These are phyloP conservation scores for Lasioglossum marginatum DNA, from an alignment of 2,888 invertebrate genomes.

Conservation along the genomic window DNA sequence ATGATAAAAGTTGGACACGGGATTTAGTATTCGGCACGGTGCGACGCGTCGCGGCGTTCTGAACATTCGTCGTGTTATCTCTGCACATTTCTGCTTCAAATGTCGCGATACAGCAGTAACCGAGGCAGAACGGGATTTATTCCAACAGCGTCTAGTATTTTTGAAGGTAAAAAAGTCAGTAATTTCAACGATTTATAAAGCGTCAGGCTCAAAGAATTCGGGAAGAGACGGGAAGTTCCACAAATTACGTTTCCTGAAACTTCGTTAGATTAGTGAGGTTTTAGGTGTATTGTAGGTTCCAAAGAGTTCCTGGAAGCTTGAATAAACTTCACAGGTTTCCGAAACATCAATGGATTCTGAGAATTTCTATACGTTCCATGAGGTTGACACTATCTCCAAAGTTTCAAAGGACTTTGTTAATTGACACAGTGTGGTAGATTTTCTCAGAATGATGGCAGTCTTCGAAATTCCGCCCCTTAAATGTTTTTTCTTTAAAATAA, in stretches of 20 bases:
- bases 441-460: too few relatives aligned
- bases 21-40: slow-evolving; percentile 27
- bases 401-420: background rate
- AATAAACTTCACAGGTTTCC: background rate
- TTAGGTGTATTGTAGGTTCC: background rate
- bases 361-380: background rate
- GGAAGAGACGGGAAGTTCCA: background rate
- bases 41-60: background rate
- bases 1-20: slow-evolving; percentile 45
- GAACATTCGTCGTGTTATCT: background rate
- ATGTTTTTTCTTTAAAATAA: too few relatives aligned
- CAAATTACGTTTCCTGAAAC: background rate
- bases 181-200: background rate
- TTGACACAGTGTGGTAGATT: too few relatives aligned
- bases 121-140: background rate
- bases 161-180: background rate
- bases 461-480: too few relatives aligned
- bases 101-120: background rate
- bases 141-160: background rate
- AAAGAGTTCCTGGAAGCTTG: background rate
- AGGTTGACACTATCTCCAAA: background rate
- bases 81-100: background rate
- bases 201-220: background rate
- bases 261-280: background rate
- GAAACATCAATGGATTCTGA: background rate